Conservation (phyloP, 2,888 invertebrate genomes). For the Melanostoma mellinum region DNA sequence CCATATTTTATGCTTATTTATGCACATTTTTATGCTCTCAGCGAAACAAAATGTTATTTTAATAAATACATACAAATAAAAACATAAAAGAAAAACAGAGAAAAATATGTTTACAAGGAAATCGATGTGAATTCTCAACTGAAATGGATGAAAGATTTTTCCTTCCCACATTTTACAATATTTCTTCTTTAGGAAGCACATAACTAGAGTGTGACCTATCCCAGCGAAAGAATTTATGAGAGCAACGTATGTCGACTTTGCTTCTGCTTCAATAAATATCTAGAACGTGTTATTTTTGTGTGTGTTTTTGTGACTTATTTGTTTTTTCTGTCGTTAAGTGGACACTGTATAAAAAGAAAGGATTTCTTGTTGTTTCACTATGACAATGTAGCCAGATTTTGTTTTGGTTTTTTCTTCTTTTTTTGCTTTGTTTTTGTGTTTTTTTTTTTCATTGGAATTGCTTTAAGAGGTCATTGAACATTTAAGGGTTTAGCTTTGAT, state of each 20-base stretch:
- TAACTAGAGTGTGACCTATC: slow-evolving; percentile 47
- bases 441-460: too few relatives aligned
- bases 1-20: slow-evolving; percentile 16
- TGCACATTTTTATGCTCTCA: slow-evolving; percentile 27
- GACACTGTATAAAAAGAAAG: slow-evolving; percentile 15
- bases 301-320: slow-evolving; percentile 5
- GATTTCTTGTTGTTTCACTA: neutral
- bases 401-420: too few relatives aligned
- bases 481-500: too few relatives aligned
- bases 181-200: slow-evolving; percentile 1
- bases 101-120: slow-evolving; percentile 49
- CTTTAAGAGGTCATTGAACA: too few relatives aligned
- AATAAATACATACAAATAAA: slow-evolving; percentile 17
- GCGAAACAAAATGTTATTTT: slow-evolving; percentile 39
- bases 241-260: slow-evolving; percentile 55
- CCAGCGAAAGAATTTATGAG: slow-evolving; percentile 49
- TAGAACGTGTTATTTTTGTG: slow-evolving; percentile 38
- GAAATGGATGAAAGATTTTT: slow-evolving; percentile 54
- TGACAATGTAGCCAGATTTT: too few relatives aligned
- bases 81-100: slow-evolving; percentile 2
- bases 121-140: slow-evolving; percentile 57
- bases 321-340: slow-evolving; percentile 35
- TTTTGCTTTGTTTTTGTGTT: too few relatives aligned
- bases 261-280: slow-evolving; percentile 59
- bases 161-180: slow-evolving; percentile 9